Base-by-base conservation (phyloP, 1,140 invertebrate genomes). In the Drosophila elegans region DNA sequence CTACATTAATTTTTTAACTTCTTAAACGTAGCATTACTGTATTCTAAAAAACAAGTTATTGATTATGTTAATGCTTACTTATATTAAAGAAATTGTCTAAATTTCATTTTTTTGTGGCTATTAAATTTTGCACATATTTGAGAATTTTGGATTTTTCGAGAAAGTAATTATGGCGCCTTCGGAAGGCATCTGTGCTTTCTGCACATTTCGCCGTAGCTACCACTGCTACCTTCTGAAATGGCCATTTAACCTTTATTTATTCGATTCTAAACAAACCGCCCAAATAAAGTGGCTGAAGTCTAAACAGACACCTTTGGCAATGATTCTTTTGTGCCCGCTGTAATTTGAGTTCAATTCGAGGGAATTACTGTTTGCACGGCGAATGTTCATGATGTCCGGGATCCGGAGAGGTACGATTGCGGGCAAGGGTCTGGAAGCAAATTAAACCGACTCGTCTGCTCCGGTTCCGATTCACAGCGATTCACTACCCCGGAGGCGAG, bases 311-410 rank as follows among this genome's bases (percentile, higher is more conserved):
- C 41, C 57, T 51, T 34, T 42, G 25, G 12, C 39, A 32, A 56
- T 36, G 64, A 45, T 49, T 67, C 55, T 64, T 75, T 78, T 72
- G 36, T 73, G 29, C 7, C n/a, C 34, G 21, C n/a, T 68, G 73
- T 72, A 83, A 78, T 88, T 77, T 68, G 44, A 74, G 61, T 72
- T 86, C 67, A 82, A 88, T 88, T 84, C 72, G 36, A 45, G 49
- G 60, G 63, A 81, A 81, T 79, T 78, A 62, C 75, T 67, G 39
- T 59, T 79, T 79, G 79, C 49, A 29, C 59, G 78, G 71, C 66
- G 76, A 80, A 64, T 81, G 67, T 74, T 39, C 9, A 29, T 12
- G 27, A 29, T 49, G 21, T 36, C 44, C 32, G 9, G 44, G 27
- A 3, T 53, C 4, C 10, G 51, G 5, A 32, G 10, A n/a, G 16